Percentiles rank a stretch among this genome's conserved stretches.
These are phyloP conservation scores for Napeogenes sylphis DNA, from an alignment of 2,888 invertebrate genomes.

Conservation along the genomic window DNA sequence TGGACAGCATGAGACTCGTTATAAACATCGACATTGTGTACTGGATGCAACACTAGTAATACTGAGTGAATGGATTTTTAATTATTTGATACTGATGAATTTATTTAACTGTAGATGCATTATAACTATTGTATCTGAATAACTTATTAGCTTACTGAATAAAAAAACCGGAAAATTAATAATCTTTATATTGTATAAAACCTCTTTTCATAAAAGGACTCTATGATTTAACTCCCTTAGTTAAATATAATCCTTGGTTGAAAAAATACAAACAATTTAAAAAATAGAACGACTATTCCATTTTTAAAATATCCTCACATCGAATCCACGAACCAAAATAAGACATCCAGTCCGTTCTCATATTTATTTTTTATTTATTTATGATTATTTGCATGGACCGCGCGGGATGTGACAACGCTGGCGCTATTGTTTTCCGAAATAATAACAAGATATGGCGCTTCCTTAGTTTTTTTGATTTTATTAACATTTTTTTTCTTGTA, in stretches of 20 bases:
- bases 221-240: too few species aligned
- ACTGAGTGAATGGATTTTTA: too few species aligned
- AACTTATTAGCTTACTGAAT: background rate
- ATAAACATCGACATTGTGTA: conserved; percentile 35
- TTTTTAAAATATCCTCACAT: conserved; percentile 38
- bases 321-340: conserved; percentile 59
- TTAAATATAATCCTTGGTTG: too few species aligned
- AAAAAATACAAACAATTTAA: background rate
- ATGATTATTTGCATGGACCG: conserved; percentile 75
- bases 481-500: conserved; percentile 39
- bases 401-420: conserved; percentile 70
- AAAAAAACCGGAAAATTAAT: background rate
- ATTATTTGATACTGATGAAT: too few species aligned
- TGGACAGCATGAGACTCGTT: conserved; percentile 61
- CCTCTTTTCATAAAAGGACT: too few species aligned
- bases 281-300: conserved; percentile 35
- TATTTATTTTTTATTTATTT: conserved; percentile 76
- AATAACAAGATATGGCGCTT: conserved; percentile 75
- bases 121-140: too few species aligned
- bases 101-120: background rate
- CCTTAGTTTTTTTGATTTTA: conserved; percentile 44
- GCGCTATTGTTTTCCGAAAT: conserved; percentile 74
- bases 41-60: background rate
- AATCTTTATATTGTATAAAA: too few species aligned
- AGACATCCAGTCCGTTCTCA: conserved; percentile 64